phyloP scores from a whole-genome alignment of 1,140 invertebrate species.

The Temnothorax nylanderi region DNA sequence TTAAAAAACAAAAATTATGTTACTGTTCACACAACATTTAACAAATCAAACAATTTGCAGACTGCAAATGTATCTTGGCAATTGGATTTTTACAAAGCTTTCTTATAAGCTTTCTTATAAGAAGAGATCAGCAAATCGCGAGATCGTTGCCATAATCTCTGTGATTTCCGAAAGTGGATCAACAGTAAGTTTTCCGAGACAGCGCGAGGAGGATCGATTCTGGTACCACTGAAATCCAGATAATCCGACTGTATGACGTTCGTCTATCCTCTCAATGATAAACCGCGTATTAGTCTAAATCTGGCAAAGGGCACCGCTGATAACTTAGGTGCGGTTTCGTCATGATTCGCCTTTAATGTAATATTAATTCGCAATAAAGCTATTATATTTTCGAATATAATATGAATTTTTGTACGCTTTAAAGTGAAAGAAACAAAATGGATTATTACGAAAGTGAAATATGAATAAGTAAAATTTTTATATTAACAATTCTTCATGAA shows the following conservation, averaged over 20 bases:
- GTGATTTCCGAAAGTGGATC: conserved; percentile 54
- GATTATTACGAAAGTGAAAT: not conserved
- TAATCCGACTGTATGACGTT: conserved; percentile 62
- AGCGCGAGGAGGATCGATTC: conserved; percentile 45
- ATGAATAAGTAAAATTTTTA: not conserved
- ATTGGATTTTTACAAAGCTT: not conserved
- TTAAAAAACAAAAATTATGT: not conserved
- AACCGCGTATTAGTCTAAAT: conserved; percentile 41
- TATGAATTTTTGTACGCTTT: not conserved
- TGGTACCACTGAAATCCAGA: conserved; percentile 49
- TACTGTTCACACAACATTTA: not conserved
- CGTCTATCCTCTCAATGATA: conserved; percentile 44
- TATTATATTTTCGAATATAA: not conserved
- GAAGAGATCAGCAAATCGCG: not conserved
- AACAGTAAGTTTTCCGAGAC: conserved; percentile 50
- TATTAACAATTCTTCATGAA: not conserved
- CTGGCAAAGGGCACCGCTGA: conserved; percentile 30
- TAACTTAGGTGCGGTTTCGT: conserved; percentile 39
- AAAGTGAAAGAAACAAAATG: conserved; percentile 3
- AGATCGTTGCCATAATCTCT: not conserved
- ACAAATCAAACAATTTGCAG: not conserved
- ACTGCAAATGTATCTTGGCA: not conserved
- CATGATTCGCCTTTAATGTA: conserved; percentile 8
- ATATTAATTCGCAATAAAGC: conserved; percentile 26
- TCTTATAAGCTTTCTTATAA: not conserved